phyloP scores from a whole-genome alignment of 2,888 invertebrate species.

The Arrhopalites spinosus region DNA sequence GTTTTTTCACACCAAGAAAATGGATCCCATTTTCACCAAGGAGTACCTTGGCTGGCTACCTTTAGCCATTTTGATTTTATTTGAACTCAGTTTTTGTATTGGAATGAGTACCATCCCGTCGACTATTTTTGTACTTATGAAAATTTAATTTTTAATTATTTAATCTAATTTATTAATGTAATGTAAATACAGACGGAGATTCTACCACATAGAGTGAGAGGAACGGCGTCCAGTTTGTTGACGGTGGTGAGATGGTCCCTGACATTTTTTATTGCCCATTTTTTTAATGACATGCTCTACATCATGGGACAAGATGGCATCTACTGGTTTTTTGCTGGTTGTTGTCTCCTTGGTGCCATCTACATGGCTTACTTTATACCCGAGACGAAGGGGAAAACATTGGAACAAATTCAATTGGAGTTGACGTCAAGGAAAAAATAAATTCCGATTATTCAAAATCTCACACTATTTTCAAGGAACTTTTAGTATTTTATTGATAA shows the following conservation, averaged over 20 bases:
- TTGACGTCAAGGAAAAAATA: too few species aligned
- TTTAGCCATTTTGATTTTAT: conserved; percentile 7
- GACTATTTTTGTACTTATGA: not conserved
- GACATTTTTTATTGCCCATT: not conserved
- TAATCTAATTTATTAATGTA: not conserved
- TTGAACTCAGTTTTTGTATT: not conserved
- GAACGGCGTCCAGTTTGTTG: not conserved
- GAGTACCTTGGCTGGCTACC: conserved; percentile 39
- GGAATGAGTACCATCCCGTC: not conserved
- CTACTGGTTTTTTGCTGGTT: not conserved
- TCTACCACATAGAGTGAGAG: not conserved
- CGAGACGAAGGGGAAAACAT: not conserved
- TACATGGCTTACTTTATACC: not conserved
- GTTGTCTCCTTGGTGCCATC: not conserved
- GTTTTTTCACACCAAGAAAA: conserved; percentile 28
- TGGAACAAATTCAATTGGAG: not conserved
- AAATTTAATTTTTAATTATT: not conserved
- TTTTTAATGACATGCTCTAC: not conserved
- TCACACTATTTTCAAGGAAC: too few species aligned
- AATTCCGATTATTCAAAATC: too few species aligned
- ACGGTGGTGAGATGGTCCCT: not conserved
- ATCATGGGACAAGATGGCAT: not conserved
- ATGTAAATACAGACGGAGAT: not conserved
- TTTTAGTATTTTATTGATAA: too few species aligned
- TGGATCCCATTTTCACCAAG: not conserved